Evolutionary conservation across 2,797 vertebrate species (phyloP), one percentile per base, ranked within the genome.

Genomic region (Chaunax sp.): DNA sequence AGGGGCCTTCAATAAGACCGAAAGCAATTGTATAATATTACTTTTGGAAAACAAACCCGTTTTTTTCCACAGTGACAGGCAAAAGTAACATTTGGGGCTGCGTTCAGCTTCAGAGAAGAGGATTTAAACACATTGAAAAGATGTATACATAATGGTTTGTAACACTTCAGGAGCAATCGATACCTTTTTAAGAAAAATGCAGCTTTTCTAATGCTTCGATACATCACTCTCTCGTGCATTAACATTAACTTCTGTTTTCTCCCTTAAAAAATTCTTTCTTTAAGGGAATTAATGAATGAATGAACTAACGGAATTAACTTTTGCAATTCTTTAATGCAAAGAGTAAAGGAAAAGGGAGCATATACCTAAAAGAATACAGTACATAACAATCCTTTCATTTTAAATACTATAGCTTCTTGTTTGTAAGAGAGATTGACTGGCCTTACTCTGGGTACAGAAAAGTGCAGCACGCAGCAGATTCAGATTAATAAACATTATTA

Each of bases 101-200:
- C 28, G 45, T 73, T 52, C 33, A 35, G 58, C 25, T 68, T 15
- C 53, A 74, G 79, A 78, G 61, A 43, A 69, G 70, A 73, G 15
- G 10, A 76, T 77, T 35, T 35, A 10, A 84, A 86, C 63, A 81
- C 73, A 85, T 78, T 28, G 13, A 37, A 59, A 58, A 71, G 7
- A 50, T 64, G 10, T 25, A 75, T 67, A 74, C 67, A 65, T 65
- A 35, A 59, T 68, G 10, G 49, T 69, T 49, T 64, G 18, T 85
- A 91, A 91, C 57, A 88, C 79, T 80, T 83, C 23, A 80, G 72
- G 62, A 69, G 40, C 53, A 80, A 76, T 30, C 20, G 38, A 84
- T 87, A 65, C 73, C 50, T 67, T 72, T 70, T 16, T 55, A 58
- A 75, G 19, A 61, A 75, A 66, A 68, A 57, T 35, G 30, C 16